Base-by-base conservation (phyloP, 2,888 invertebrate species). In the Acronicta alni region DNA sequence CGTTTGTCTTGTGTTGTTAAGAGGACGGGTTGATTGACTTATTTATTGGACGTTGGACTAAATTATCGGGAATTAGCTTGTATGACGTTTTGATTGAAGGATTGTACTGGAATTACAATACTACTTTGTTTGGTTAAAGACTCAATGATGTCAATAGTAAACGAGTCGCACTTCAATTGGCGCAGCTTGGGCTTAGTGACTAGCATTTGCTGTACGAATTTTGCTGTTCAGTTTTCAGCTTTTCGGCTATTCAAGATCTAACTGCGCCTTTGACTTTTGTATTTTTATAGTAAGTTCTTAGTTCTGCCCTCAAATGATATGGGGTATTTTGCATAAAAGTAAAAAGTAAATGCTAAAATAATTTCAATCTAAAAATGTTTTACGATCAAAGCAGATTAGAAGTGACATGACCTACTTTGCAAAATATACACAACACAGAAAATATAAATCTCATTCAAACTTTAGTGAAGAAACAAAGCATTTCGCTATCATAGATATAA, bases 11-110 rank as follows among this genome's bases (percentile, higher is more conserved):
- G 81, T 62, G 78, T 73, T 77, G 77, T 69, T 73, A 75, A 79
- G 75, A 77, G 71, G 69, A 76, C 59, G 82, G 79, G 87, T 85
- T 87, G 86, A 87, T 87, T 86, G 87, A 86, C 86, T 86, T 84
- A 82, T 84, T 84, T 84, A 84, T 86, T 82, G 83, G 71, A 66
- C 66, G 72, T 65, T 77, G 79, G 64, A 68, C 77, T 75, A 78
- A 81, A 75, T 75, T 47, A 72, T 76, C 57, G 63, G 60, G 69
- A 80, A 80, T 80, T 77, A 72, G 68, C 78, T 59, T 67, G 51
- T 62, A 69, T 63, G 65, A 71, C 56, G 64, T 67, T 71, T 72
- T 71, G 62, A 68, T 78, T 72, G 72, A 72, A 57, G 63, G 60
- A 30, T 53, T 16, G 54, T 59, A 54, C 48, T 44, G 20, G 45